Evolutionary conservation across 2,113 vertebrate genomes (phyloP).

Genomic region (Brevimyrus niger): DNA sequence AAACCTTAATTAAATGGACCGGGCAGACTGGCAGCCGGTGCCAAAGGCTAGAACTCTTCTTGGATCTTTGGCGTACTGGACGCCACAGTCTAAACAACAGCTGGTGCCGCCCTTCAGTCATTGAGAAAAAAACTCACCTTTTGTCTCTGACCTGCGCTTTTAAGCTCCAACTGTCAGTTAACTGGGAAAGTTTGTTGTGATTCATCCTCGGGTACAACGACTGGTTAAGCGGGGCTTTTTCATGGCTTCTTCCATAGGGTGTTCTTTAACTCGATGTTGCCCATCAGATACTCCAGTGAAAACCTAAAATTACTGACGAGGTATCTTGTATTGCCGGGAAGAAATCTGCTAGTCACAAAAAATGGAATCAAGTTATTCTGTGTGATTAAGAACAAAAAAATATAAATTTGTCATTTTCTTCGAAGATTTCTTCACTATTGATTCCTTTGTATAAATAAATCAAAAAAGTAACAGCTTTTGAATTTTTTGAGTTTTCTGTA

Average conservation of each 20-base stretch:
- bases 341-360: neutral
- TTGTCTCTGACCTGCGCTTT: neutral
- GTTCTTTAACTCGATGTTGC: neutral
- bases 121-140: neutral
- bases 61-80: neutral
- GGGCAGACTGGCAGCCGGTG: neutral
- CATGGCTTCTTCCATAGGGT: neutral
- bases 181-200: neutral
- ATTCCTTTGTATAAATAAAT: slow-evolving; percentile 8
- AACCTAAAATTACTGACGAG: neutral
- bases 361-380: neutral
- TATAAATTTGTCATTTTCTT: neutral
- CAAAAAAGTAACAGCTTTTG: neutral
- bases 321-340: neutral
- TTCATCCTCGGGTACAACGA: neutral
- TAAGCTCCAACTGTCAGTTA: neutral
- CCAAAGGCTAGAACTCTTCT: neutral
- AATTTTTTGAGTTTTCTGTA: neutral
- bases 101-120: neutral
- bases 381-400: neutral
- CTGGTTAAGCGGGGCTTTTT: neutral
- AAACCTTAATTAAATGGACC: neutral
- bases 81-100: neutral
- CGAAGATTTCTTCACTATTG: neutral
- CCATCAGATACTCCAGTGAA: neutral